These are phyloP conservation scores for Tetraodon nigroviridis DNA, from an alignment of 2,113 vertebrate genomes.

Conservation along the genomic window DNA sequence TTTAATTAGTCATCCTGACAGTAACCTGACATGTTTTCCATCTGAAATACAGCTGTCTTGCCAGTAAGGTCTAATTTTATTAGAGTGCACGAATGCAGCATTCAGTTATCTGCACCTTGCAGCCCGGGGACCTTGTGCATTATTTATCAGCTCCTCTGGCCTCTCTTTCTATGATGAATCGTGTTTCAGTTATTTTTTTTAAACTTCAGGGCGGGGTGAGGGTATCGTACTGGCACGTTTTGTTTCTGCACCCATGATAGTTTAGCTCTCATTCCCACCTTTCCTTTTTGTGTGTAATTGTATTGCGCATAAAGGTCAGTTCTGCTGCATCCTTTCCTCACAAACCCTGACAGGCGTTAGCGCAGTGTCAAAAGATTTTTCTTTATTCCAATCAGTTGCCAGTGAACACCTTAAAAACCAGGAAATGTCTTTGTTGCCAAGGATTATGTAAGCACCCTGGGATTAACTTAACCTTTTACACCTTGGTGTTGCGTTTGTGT, in stretches of 20 bases:
- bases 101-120: constrained; percentile 33
- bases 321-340: constrained; percentile 11
- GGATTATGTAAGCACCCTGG: constrained; percentile 9
- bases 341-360: constrained; percentile 21
- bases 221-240: neutral
- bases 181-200: constrained; percentile 3
- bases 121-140: constrained; percentile 8
- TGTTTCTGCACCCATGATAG: constrained; percentile 3
- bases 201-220: constrained; percentile 6
- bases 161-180: constrained; percentile 12
- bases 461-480: neutral
- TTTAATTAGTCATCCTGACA: constrained; percentile 7
- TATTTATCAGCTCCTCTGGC: constrained; percentile 18
- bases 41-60: constrained; percentile 16
- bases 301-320: constrained; percentile 42
- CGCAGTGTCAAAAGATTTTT: constrained; percentile 29
- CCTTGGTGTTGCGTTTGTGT: no score
- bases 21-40: constrained; percentile 11
- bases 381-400: constrained; percentile 36
- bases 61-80: constrained; percentile 30
- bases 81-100: constrained; percentile 12
- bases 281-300: constrained; percentile 24
- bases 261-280: constrained; percentile 13
- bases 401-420: constrained; percentile 21
- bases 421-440: constrained; percentile 12